Conservation (phyloP, 1,140 invertebrate genomes). For the Copidosoma floridanum region DNA sequence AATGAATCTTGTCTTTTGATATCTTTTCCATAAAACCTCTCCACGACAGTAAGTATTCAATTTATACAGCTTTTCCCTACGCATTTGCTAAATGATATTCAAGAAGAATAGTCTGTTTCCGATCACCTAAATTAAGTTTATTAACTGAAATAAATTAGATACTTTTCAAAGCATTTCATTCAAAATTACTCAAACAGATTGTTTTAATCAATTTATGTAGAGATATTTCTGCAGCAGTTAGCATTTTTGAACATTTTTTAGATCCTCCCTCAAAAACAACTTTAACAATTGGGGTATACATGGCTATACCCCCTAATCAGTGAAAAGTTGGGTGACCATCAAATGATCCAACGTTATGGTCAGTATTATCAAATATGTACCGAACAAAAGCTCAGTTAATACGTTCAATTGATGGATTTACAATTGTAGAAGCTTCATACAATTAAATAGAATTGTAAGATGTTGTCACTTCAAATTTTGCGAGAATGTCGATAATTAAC, state of each 20-base stretch:
- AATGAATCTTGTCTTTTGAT: not conserved
- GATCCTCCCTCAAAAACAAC: not conserved
- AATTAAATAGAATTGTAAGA: conserved; percentile 18
- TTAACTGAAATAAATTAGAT: not conserved
- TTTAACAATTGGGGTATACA: conserved; percentile 5
- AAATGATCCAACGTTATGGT: conserved; percentile 36
- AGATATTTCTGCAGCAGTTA: not conserved
- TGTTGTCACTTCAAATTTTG: conserved; percentile 22
- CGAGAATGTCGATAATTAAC: conserved; percentile 19
- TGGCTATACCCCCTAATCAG: conserved; percentile 23
- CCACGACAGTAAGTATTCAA: conserved; percentile 8
- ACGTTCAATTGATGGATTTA: conserved; percentile 20
- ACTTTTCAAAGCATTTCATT: not conserved
- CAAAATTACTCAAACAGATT: not conserved
- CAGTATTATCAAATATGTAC: conserved; percentile 45
- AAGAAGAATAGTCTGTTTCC: not conserved
- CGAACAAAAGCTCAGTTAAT: conserved; percentile 33
- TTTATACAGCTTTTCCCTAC: not conserved
- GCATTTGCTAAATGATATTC: conserved; percentile 8
- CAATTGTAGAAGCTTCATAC: conserved; percentile 37
- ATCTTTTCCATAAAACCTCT: conserved; percentile 23
- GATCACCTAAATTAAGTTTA: not conserved
- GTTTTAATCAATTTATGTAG: not conserved
- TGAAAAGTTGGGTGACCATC: conserved; percentile 28
- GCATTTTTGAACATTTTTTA: not conserved